Base-by-base conservation (phyloP, 2,888 invertebrate genomes). In the Amphimallon solstitiale region DNA sequence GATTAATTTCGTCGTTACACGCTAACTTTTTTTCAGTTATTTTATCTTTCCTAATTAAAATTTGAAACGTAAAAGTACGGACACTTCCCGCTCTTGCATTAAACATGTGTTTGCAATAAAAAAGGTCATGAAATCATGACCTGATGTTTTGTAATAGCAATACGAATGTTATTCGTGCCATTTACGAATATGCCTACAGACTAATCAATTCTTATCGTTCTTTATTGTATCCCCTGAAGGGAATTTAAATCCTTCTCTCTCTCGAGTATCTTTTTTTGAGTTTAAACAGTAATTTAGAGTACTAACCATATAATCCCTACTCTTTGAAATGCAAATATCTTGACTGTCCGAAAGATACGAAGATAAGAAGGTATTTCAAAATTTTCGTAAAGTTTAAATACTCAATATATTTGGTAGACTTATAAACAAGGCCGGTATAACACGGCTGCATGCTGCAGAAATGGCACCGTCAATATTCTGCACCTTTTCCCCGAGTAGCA, bases 1-100 rank as follows among this genome's bases (percentile, higher is more conserved):
- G 54, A 19, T 21, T 38, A 54, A 54, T 54, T 38, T 19, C 4
- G 19, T 37, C 14, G 14, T 12, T 17, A n/a, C 23, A 54, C 54
- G 54, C 38, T 21, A 19, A 6, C 10, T n/a, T 40, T 35, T 1
- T 51, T 17, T 51, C 12, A 43, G 40, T 38, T 17, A 35, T 7
- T 21, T 19, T 54, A 54, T 54, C 40, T 38, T 19, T 37, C 3
- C 5, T 7, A 9, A 52, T 52, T 10, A 4, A 21, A 23, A 40
- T 2, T 40, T 5, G 12, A 14, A 40, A 40, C 35, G 5, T n/a
- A 10, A 40, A 40, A 35, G 5, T n/a, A 21, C 12, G 21, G 37
- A 35, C 35, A 56, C 14, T 56, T 40, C 37, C 9, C 40, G 29
- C 15, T 3, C 43, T 14, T 43, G 43, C 15, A 40, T 4, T 40